Base-by-base conservation (phyloP, 2,888 invertebrate genomes). In the Philereme vetulata region DNA sequence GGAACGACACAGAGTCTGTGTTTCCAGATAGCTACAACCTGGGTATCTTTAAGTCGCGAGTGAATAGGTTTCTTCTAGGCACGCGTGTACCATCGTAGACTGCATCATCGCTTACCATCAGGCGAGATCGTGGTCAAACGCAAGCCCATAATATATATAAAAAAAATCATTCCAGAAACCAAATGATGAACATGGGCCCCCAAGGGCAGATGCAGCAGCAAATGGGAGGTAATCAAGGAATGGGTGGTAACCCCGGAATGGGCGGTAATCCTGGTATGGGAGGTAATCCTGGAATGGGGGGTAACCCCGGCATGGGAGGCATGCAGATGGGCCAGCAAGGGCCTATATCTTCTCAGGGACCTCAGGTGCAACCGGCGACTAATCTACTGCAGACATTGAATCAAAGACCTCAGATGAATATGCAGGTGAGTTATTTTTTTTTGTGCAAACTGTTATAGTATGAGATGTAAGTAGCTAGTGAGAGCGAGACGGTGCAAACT, bases 361-460 rank as follows among this genome's bases (percentile, higher is more conserved):
- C 89, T 0, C 93, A 93, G 74, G 84, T 88, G 0, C 93, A 93
- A 65, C 89, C 95, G 0, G 95, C 95, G 0, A 93, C 95, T 0
- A 95, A 95, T 80, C 81, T 97, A 34, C 88, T 97, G 4, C 97
- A 97, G 84, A 95, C 95, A 0, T 84, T 97, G 42, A 96, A 96
- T 74, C 95, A 95, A 67, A 90, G 95, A 21, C 95, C 81, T 38
- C 92, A 93, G 52, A 90, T 95, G 69, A 93, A 92, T 65, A 93
- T 94, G 92, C 93, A 93, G 58, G 62, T 62, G 40, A 21, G 21
- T 21, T 21, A 21, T 21, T 21, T 21, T 21, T 2, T 21, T 1
- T 21, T 21, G 21, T 21, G 1, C 1, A 21, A 21, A 2, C 21
- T 21, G 21, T 21, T 21, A 21, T 2, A 21, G 21, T 21, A 21